These are phyloP conservation scores for Parnassius orleans DNA, from an alignment of 2,888 invertebrate species.

Conservation along the genomic window DNA sequence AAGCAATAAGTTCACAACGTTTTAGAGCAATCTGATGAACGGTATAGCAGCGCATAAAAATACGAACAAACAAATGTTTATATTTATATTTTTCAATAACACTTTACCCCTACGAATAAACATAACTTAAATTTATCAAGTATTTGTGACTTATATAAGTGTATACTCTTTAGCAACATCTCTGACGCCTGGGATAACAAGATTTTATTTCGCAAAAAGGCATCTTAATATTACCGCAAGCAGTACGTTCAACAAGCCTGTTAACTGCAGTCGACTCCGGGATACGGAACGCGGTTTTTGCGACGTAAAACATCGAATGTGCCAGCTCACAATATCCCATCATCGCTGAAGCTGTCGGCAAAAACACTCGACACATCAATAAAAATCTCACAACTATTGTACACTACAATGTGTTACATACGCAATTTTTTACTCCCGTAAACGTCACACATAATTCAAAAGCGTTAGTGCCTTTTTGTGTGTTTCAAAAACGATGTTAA, in stretches of 20 bases:
- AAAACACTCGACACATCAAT: conserved; percentile 20
- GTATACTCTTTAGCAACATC: too few relatives aligned
- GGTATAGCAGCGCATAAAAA: too few relatives aligned
- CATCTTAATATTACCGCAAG: background rate
- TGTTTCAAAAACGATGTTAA: conserved; percentile 19
- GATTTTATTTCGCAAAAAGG: conserved; percentile 7
- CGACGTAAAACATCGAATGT: conserved; percentile 20
- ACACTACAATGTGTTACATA: conserved; percentile 21
- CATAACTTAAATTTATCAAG: too few relatives aligned
- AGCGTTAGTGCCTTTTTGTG: conserved; percentile 4
- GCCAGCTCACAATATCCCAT: conserved; percentile 24
- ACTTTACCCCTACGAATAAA: too few relatives aligned
- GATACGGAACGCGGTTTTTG: conserved; percentile 16
- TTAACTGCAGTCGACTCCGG: conserved; percentile 1
- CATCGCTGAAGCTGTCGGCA: conserved; percentile 4
- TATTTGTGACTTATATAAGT: too few relatives aligned
- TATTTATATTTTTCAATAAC: too few relatives aligned
- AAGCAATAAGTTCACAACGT: too few relatives aligned
- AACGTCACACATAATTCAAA: conserved; percentile 21
- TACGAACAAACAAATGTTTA: too few relatives aligned
- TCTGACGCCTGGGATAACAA: background rate
- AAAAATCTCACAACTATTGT: conserved; percentile 22
- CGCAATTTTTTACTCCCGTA: conserved; percentile 7
- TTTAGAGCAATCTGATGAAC: too few relatives aligned
- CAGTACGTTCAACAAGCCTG: conserved; percentile 1